These are phyloP conservation scores for Ectropis crepuscularia DNA, from an alignment of 2,888 invertebrate genomes.

Conservation along the genomic window DNA sequence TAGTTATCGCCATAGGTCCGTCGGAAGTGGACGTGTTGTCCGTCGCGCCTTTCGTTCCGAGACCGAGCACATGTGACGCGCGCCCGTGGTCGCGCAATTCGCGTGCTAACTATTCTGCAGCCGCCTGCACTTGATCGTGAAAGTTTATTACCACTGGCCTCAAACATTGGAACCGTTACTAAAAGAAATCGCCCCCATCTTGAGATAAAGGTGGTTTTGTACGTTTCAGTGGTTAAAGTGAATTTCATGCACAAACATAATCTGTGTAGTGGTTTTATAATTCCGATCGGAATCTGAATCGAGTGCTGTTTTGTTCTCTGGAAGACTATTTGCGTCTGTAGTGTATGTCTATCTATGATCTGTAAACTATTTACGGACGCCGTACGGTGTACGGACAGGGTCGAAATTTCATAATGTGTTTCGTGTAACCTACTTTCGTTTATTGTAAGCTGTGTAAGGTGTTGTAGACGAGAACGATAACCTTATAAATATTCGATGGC, in stretches of 20 bases:
- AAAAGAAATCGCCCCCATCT: conserved; percentile 68
- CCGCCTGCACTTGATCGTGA: conserved; percentile 79
- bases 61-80: conserved; percentile 56
- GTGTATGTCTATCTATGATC: conserved; percentile 38
- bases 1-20: conserved; percentile 71
- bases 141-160: conserved; percentile 79
- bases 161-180: conserved; percentile 76
- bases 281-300: conserved; percentile 9
- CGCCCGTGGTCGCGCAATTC: conserved; percentile 61
- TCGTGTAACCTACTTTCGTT: conserved; percentile 65
- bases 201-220: conserved; percentile 58
- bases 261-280: conserved; percentile 15
- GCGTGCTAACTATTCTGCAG: conserved; percentile 66
- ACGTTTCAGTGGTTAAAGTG: conserved; percentile 51
- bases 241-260: conserved; percentile 20
- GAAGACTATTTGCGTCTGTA: conserved; percentile 32
- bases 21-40: conserved; percentile 63
- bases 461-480: conserved; percentile 17
- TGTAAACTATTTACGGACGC: conserved; percentile 48
- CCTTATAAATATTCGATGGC: conserved; percentile 24
- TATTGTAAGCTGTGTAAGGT: conserved; percentile 46
- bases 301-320: conserved; percentile 8
- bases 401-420: conserved; percentile 61
- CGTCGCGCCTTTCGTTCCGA: conserved; percentile 51
- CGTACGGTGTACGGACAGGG: conserved; percentile 58